Conservation (phyloP, 2,888 invertebrate genomes). For the Horisme vitalbata region DNA sequence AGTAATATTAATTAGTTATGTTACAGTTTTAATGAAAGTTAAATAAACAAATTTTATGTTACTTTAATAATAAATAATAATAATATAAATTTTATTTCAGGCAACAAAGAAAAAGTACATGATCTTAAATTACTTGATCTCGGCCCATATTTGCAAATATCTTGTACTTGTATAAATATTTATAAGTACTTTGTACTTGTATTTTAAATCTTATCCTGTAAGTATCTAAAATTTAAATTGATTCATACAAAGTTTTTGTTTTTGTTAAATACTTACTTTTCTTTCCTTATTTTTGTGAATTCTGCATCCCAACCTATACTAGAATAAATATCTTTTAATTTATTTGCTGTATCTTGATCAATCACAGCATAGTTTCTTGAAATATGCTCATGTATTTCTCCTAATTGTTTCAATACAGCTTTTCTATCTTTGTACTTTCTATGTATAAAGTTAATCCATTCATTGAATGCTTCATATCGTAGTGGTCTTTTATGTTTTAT, state of each 20-base stretch:
- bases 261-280: slow-evolving; percentile 54
- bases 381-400: slow-evolving; percentile 83
- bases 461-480: slow-evolving; percentile 70
- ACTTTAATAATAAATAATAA: slow-evolving; percentile 1
- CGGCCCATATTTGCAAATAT: too few relatives aligned
- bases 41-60: too few relatives aligned
- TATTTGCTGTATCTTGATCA: slow-evolving; percentile 49
- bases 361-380: slow-evolving; percentile 66
- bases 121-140: too few relatives aligned
- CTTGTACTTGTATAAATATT: too few relatives aligned
- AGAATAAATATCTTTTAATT: slow-evolving; percentile 52
- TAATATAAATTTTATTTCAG: background rate
- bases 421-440: slow-evolving; percentile 60
- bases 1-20: too few relatives aligned
- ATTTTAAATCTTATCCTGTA: too few relatives aligned
- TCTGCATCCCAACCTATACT: slow-evolving; percentile 58
- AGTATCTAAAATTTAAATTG: too few relatives aligned
- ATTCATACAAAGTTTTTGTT: too few relatives aligned
- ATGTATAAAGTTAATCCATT: slow-evolving; percentile 78
- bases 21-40: too few relatives aligned
- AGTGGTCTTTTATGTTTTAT: slow-evolving; percentile 65
- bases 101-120: too few relatives aligned
- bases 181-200: too few relatives aligned
- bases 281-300: slow-evolving; percentile 53
- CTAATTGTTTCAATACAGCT: slow-evolving; percentile 65